These are phyloP conservation scores for Erythrolamprus reginae DNA, from an alignment of 2,113 vertebrate genomes.

Conservation along the genomic window DNA sequence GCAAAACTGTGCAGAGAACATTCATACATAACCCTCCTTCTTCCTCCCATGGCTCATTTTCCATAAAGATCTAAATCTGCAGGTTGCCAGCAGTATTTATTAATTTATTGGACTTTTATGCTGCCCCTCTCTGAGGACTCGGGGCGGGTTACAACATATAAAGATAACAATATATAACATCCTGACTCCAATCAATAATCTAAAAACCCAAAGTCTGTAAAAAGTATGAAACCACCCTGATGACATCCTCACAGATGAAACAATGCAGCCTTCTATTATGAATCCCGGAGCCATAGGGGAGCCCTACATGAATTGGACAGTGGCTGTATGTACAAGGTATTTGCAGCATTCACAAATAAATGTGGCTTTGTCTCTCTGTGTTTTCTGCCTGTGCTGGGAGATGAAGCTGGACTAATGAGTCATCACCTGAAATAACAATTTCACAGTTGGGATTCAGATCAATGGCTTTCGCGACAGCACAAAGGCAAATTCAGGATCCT, in stretches of 20 bases:
- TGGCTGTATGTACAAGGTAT: background rate
- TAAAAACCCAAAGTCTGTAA: too few relatives aligned
- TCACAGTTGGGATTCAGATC: constrained; percentile 17
- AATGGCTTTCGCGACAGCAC: background rate
- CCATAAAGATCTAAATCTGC: background rate
- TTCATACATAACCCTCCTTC: background rate
- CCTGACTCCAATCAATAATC: too few relatives aligned
- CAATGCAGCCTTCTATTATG: background rate
- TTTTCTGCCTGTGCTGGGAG: background rate
- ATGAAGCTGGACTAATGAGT: constrained; percentile 7
- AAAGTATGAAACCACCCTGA: background rate
- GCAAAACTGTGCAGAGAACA: background rate
- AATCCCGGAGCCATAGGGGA: background rate
- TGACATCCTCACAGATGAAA: background rate
- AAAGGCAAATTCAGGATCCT: background rate
- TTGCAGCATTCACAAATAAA: constrained; percentile 12
- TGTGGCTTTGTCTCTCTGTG: background rate
- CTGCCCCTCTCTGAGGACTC: too few relatives aligned
- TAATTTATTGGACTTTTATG: too few relatives aligned
- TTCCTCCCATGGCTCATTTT: background rate
- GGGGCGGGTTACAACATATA: too few relatives aligned
- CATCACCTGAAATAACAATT: constrained; percentile 5
- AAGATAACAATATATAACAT: too few relatives aligned
- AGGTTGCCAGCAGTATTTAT: background rate
- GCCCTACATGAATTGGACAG: background rate